Conservation (phyloP, 2,797 vertebrate genomes). For the Loriculus beryllinus region DNA sequence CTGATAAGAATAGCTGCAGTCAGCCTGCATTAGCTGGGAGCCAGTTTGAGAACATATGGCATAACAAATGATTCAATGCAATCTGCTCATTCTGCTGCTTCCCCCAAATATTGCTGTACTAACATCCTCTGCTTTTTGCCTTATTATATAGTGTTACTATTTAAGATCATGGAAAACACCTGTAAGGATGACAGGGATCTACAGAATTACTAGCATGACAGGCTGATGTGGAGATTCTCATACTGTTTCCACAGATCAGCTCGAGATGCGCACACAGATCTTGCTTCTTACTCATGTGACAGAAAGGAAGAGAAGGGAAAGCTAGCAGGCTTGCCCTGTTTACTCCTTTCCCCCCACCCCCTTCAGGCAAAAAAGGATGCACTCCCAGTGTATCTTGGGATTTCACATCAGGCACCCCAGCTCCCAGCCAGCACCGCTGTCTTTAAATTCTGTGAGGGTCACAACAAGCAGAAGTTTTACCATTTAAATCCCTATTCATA, state of each 20-base stretch:
- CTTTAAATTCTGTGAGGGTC: background rate
- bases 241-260: background rate
- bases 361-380: background rate
- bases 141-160: slow-evolving; percentile 2
- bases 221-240: background rate
- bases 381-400: background rate
- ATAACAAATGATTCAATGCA: slow-evolving; percentile 56
- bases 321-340: background rate
- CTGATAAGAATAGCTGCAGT: background rate
- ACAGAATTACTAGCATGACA: background rate
- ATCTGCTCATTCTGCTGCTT: slow-evolving; percentile 55
- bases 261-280: background rate
- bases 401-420: background rate
- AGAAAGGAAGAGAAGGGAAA: background rate
- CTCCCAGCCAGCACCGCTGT: background rate
- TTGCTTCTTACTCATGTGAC: background rate
- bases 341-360: background rate
- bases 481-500: background rate
- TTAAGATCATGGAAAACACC: slow-evolving; percentile 35
- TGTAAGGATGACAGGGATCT: background rate
- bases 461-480: background rate
- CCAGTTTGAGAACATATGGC: slow-evolving; percentile 37
- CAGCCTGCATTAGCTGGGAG: slow-evolving; percentile 18
- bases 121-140: slow-evolving; percentile 46
- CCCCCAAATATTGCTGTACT: slow-evolving; percentile 41